phyloP scores from a whole-genome alignment of 2,888 invertebrate species.

The Torymus tubicola region DNA sequence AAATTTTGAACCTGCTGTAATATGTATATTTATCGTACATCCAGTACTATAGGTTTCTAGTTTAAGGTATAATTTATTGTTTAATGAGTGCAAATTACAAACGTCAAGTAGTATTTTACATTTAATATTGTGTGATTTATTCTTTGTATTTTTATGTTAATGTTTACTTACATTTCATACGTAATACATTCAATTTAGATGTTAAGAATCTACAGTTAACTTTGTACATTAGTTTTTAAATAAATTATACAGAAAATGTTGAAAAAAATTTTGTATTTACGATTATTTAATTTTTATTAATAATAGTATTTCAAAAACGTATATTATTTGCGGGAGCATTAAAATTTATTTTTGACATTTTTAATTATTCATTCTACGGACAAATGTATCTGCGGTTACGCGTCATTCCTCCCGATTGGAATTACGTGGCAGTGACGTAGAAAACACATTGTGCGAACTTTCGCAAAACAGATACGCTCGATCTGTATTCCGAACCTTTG shows the following conservation, averaged over 20 bases:
- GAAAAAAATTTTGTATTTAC: not conserved
- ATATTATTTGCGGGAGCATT: no score
- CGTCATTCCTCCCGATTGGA: not conserved
- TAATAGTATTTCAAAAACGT: no score
- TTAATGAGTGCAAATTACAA: conserved; percentile 20
- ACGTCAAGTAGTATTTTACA: conserved; percentile 32
- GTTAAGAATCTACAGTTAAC: no score
- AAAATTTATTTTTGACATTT: no score
- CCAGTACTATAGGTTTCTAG: conserved; percentile 28
- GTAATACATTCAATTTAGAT: not conserved
- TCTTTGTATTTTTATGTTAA: conserved; percentile 31
- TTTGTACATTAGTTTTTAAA: no score
- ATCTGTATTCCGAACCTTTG: conserved; percentile 47
- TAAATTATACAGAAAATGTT: not conserved
- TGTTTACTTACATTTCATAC: not conserved
- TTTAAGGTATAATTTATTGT: conserved; percentile 53
- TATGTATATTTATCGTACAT: conserved; percentile 37
- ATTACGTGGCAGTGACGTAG: conserved; percentile 30
- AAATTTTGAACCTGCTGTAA: conserved; percentile 25
- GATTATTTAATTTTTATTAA: no score
- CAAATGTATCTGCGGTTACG: not conserved
- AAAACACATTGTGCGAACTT: conserved; percentile 21
- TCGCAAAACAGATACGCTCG: conserved; percentile 20
- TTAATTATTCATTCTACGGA: not conserved
- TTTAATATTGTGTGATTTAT: not conserved